Percentiles rank a stretch among this genome's conserved stretches.
Evolutionary conservation across 2,797 vertebrate species (phyloP).

Genomic region (Limosa lapponica): DNA sequence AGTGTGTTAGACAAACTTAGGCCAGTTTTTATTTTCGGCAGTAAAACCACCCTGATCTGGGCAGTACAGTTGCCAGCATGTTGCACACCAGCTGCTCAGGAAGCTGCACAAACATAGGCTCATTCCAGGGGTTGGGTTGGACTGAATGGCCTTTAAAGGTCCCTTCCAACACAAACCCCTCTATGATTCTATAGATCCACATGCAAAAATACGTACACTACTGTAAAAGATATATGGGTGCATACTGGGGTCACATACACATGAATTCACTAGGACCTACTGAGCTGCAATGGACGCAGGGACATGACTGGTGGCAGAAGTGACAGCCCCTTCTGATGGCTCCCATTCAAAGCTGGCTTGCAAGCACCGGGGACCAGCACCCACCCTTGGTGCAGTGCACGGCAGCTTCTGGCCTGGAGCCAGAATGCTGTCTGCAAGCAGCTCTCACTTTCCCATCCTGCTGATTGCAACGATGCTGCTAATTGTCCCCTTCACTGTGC

Average conservation of each 20-base stretch:
- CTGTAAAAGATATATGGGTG: fast-evolving
- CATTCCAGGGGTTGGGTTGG: not conserved
- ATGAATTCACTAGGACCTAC: not conserved
- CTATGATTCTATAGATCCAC: not conserved
- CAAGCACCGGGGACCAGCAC: not conserved
- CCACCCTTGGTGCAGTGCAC: fast-evolving
- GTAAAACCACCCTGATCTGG: not conserved
- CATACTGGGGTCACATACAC: fast-evolving
- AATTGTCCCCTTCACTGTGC: fast-evolving
- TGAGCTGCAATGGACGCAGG: not conserved
- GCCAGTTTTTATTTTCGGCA: not conserved
- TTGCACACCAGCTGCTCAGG: not conserved
- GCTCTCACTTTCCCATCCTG: fast-evolving
- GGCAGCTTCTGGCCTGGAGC: not conserved
- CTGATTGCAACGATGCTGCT: not conserved
- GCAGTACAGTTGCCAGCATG: not conserved
- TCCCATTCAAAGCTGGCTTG: not conserved
- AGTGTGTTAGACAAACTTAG: not conserved
- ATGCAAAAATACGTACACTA: not conserved
- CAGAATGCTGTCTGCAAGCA: fast-evolving
- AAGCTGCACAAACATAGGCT: not conserved
- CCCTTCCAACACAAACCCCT: not conserved
- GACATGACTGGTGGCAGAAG: not conserved
- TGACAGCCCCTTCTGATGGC: not conserved
- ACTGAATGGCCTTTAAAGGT: not conserved